phyloP scores from a whole-genome alignment of 2,113 vertebrate species.

The Saimiri boliviensis region DNA sequence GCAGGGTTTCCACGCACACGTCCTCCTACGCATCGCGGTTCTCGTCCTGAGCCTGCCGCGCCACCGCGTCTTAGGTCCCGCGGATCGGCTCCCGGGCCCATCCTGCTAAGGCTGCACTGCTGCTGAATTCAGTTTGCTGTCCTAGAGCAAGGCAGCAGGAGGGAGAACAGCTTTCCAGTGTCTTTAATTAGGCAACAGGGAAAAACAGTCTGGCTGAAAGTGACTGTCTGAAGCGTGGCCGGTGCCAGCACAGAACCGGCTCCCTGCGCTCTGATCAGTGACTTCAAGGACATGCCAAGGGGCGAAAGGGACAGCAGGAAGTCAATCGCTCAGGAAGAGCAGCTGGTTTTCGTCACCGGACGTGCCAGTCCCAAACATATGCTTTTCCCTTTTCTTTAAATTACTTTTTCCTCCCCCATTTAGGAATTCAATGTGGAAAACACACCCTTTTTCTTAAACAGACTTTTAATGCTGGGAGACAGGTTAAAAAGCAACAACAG shows the following conservation, averaged over 20 bases:
- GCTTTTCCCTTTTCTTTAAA: neutral
- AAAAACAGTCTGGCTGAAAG: conserved; percentile 71
- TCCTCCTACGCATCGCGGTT: neutral
- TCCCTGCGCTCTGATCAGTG: neutral
- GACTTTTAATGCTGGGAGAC: neutral
- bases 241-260: neutral
- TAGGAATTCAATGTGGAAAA: too few relatives aligned
- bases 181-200: conserved; percentile 72
- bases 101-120: neutral
- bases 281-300: neutral
- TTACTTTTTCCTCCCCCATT: too few relatives aligned
- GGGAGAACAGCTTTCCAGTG: conserved; percentile 58
- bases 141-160: conserved; percentile 28
- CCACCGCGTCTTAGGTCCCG: neutral
- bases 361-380: neutral
- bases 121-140: conserved; percentile 6
- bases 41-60: neutral
- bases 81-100: neutral
- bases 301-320: neutral
- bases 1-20: accelerated
- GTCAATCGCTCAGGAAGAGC: neutral
- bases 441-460: neutral
- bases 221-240: conserved; percentile 22
- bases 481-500: neutral
- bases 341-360: neutral